Base-by-base conservation (phyloP, 2,113 vertebrate species). In the Baryphthengus martii region DNA sequence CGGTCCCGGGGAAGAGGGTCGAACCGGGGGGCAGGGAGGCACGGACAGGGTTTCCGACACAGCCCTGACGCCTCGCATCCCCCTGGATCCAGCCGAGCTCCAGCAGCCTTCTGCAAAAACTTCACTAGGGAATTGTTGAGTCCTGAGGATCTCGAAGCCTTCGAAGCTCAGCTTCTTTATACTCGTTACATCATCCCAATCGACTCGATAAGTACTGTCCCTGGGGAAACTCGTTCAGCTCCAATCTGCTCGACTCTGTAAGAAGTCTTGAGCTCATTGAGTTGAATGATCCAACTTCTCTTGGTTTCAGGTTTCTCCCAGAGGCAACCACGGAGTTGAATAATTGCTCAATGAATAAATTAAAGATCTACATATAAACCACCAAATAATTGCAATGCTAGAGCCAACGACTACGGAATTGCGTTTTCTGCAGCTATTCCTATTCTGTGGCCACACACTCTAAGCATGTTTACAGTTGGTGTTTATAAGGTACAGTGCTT, bases 111-210 rank as follows among this genome's bases (percentile, higher is more conserved):
- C 52, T 9, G 61, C 68, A 6, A 40, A 52, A 68, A 3, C 31
- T 2, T 2, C n/a, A 0, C 26, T 9, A 4, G 37, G 63, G 17
- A 33, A 15, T 40, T 20, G 3, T 3, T 10, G 42, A 56, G 35
- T 7, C 24, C 72, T 2, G 11, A 65, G 62, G 40, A n/a, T 11
- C 13, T 19, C 37, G 11, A 9, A 52, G n/a, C 4, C 73, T 8
- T 15, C 18, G 11, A 17, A 24, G 26, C 45, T 18, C 62, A 17
- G 29, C 44, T 62, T 21, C 45, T 35, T 58, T 40, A 13, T 9
- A 11, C 39, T 50, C n/a, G 7, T 35, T 24, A 3, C 59, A 6
- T 40, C 62, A 23, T 6, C 49, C n/a, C 39, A 9, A 6, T 9
- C 20, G 16, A 37, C 55, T 29, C 7, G 2, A 16, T 1, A 8